Percentiles rank a stretch among this genome's conserved stretches.
Evolutionary conservation across 1,140 invertebrate genomes (phyloP).

Genomic region (Polyergus mexicanus): DNA sequence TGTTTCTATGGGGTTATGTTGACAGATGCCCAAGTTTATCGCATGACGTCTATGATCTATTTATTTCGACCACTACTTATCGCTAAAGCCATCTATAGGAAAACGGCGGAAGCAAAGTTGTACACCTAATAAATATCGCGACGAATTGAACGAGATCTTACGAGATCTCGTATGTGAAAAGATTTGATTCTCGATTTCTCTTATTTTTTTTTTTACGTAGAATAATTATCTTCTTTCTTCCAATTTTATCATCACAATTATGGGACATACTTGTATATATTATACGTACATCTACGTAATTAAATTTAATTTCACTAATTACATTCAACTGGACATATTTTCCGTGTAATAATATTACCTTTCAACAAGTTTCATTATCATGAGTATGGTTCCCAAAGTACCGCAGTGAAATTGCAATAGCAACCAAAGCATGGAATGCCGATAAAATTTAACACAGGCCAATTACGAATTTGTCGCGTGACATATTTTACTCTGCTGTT

Average conservation of each 20-base stretch:
- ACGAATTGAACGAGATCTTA: neutral
- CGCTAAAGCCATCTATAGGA: too few species aligned
- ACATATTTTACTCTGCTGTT: slow-evolving; percentile 23
- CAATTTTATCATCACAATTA: too few species aligned
- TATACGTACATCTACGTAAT: neutral
- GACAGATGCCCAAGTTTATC: too few species aligned
- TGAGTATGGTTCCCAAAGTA: neutral
- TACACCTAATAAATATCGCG: too few species aligned
- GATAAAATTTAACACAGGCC: slow-evolving; percentile 52
- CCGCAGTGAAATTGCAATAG: slow-evolving; percentile 4
- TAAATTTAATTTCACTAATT: slow-evolving; percentile 9
- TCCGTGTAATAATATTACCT: neutral
- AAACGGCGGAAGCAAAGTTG: too few species aligned
- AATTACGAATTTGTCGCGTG: slow-evolving; percentile 43
- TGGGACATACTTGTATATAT: neutral
- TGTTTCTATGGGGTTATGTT: too few species aligned
- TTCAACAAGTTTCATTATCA: slow-evolving; percentile 35
- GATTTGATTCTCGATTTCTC: too few species aligned
- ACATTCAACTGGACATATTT: neutral
- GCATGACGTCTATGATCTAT: too few species aligned
- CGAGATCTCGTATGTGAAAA: too few species aligned
- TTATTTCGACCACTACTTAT: too few species aligned
- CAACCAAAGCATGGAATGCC: slow-evolving; percentile 30
- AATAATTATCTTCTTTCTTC: too few species aligned
- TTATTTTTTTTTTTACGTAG: too few species aligned